These are phyloP conservation scores for Periophthalmus modestus DNA, from an alignment of 2,113 vertebrate genomes.

Conservation along the genomic window DNA sequence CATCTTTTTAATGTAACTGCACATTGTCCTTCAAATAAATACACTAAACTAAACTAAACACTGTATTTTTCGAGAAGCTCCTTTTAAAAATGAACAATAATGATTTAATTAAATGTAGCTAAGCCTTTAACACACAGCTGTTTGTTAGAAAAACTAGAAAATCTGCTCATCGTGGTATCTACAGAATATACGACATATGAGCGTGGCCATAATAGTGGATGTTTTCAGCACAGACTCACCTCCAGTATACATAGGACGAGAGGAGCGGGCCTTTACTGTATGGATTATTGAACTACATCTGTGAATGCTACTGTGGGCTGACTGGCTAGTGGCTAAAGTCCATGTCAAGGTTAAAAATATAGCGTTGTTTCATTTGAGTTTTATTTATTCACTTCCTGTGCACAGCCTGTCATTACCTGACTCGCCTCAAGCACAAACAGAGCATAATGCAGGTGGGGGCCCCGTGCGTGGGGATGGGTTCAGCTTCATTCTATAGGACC, in stretches of 20 bases:
- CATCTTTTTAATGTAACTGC: too few species aligned
- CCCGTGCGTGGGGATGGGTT: background rate
- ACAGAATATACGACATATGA: too few species aligned
- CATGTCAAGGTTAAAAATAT: background rate
- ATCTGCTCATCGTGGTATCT: too few species aligned
- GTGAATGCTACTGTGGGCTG: background rate
- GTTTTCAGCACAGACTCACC: background rate
- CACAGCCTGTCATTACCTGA: background rate
- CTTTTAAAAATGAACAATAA: too few species aligned
- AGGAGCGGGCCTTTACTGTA: background rate
- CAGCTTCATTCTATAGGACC: background rate
- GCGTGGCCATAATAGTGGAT: too few species aligned
- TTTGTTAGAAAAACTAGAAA: too few species aligned
- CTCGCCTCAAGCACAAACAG: slow-evolving; percentile 2
- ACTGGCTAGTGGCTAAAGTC: background rate
- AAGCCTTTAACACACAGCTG: too few species aligned
- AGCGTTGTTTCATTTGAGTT: background rate
- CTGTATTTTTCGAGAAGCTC: too few species aligned
- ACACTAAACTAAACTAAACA: too few species aligned
- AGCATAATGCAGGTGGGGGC: background rate
- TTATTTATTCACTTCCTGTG: background rate
- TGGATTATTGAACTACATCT: background rate
- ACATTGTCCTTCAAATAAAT: too few species aligned
- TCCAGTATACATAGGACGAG: background rate
- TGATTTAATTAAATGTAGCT: too few species aligned